Evolutionary conservation across 2,888 invertebrate genomes (phyloP), one percentile per base, ranked within the genome.

Genomic region (Orthosia incerta): DNA sequence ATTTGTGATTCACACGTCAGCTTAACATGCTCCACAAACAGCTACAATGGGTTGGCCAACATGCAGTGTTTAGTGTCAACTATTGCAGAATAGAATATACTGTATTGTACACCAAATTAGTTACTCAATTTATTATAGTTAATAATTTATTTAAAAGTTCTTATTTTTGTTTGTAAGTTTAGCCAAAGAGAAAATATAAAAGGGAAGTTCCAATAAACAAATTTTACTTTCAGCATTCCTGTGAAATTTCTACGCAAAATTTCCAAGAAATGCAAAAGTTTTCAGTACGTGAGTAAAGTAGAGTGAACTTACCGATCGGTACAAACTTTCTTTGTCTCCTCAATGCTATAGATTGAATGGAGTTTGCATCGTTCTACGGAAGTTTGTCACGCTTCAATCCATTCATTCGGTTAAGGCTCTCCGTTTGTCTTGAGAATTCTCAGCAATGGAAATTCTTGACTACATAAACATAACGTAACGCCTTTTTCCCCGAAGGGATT

Each of bases 281-380:
- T 45, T 39, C n/a, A 26, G 60, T 39, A 46, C 7, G 26, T 60
- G 63, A 51, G 26, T 59, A 23, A 46, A 63, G 15, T 2, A 20
- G 53, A 23, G n/a, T 46, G 48, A 46, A 56, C 50, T 64, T 31
- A 57, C 13, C 11, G 51, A 66, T 65, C 26, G 31, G 16, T 2
- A 13, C 11, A 60, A 85, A 85, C 61, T 75, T 82, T 65, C 48
- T 61, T 65, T 66, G 45, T 56, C 59, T 75, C 18, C 26, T 59
- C 56, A 70, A 82, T 66, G 57, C 20, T 31, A 50, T 70, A 74
- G 74, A 70, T 51, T 63, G 55, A 62, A 31, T 59, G 12, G 39
- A 79, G 51, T 74, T 82, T 72, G 60, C 56, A 64, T 72, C 31
- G 55, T 13, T 60, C 57, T 23, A 2, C 9, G 5, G 9, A 78